These are phyloP conservation scores for Penelope pileata DNA, from an alignment of 2,113 vertebrate species.

Conservation along the genomic window DNA sequence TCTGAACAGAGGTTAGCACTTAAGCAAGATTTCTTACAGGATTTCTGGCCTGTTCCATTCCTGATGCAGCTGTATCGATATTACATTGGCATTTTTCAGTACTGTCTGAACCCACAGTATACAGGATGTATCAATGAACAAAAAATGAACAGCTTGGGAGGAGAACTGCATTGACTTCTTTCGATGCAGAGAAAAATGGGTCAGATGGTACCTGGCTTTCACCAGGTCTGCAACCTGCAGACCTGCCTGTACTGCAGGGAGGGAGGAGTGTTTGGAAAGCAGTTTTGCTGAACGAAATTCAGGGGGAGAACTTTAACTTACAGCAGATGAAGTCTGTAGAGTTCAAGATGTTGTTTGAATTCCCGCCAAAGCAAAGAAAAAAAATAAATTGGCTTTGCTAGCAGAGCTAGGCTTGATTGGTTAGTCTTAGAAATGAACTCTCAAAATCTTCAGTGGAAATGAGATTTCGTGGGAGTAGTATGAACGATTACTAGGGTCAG, in stretches of 20 bases:
- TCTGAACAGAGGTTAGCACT: neutral
- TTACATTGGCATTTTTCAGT: neutral
- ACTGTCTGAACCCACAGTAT: neutral
- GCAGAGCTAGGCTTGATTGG: neutral
- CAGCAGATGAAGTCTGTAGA: neutral
- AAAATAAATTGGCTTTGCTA: neutral
- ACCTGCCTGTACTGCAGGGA: neutral
- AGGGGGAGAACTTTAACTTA: neutral
- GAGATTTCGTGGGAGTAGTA: neutral
- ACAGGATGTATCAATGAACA: neutral
- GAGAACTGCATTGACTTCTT: neutral
- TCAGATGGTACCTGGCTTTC: neutral
- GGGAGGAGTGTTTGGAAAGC: neutral
- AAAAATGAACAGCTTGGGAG: neutral
- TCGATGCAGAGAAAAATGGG: neutral
- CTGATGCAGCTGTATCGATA: neutral
- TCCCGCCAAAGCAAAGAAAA: neutral
- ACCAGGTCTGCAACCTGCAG: neutral
- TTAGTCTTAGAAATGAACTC: neutral
- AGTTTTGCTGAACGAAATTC: neutral
- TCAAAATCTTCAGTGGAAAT: neutral
- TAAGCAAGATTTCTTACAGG: conserved; percentile 29
- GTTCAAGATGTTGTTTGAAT: neutral
- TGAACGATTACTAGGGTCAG: neutral
- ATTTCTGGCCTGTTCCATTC: conserved; percentile 16